These are phyloP conservation scores for Scaptodrosophila latifasciaeformis DNA, from an alignment of 2,888 invertebrate species.

Conservation along the genomic window DNA sequence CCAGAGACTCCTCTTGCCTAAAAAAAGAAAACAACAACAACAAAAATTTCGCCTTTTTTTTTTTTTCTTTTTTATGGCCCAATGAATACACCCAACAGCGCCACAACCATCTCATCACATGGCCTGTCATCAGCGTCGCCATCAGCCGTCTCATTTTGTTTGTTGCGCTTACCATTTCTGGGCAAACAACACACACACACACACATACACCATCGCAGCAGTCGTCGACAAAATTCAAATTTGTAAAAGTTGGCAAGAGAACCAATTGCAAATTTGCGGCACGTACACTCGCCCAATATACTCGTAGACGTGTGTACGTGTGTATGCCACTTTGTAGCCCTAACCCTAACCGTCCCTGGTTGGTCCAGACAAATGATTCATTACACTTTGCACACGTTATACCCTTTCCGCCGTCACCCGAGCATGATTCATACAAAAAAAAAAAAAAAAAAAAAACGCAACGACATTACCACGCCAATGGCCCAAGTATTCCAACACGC, in stretches of 20 bases:
- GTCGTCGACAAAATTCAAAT: constrained; percentile 14
- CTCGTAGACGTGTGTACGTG: constrained; percentile 7
- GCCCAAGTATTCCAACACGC: constrained; percentile 31
- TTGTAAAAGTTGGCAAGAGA: constrained; percentile 29
- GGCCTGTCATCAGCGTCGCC: too few relatives aligned
- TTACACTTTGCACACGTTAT: constrained; percentile 41
- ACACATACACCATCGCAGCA: constrained; percentile 5
- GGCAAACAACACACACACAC: too few relatives aligned
- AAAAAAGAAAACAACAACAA: too few relatives aligned
- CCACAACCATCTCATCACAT: too few relatives aligned
- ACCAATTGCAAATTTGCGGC: constrained; percentile 55
- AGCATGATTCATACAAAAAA: constrained; percentile 48
- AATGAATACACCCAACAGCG: too few relatives aligned
- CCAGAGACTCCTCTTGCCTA: too few relatives aligned
- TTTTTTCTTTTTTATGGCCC: too few relatives aligned
- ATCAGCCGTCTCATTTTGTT: background rate
- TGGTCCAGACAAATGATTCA: constrained; percentile 43
- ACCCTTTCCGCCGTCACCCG: constrained; percentile 32
- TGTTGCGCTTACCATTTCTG: constrained; percentile 36
- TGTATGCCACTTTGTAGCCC: constrained; percentile 19
- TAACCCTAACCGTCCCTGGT: constrained; percentile 1
- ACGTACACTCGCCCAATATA: constrained; percentile 32
- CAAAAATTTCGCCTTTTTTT: too few relatives aligned
- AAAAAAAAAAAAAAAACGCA: background rate
- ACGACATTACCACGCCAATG: too few relatives aligned